Conservation (phyloP, 2,113 vertebrate species). For the Calcarius ornatus region DNA sequence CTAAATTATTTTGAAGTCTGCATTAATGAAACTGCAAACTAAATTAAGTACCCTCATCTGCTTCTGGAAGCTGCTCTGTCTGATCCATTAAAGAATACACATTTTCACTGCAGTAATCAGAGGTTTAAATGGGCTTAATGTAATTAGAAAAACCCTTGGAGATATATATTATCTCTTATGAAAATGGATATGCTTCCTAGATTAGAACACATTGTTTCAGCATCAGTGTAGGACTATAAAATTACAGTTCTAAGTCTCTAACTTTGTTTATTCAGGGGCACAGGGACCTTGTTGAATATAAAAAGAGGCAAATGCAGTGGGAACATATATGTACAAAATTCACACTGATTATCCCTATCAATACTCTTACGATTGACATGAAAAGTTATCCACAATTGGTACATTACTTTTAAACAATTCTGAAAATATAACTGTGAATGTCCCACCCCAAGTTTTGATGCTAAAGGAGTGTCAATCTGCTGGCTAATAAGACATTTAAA, state of each 20-base stretch:
- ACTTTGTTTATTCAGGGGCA: not conserved
- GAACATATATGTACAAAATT: not conserved
- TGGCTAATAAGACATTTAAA: not conserved
- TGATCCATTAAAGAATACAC: slow-evolving; percentile 4
- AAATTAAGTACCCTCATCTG: slow-evolving; percentile 20
- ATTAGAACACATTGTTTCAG: slow-evolving; percentile 7
- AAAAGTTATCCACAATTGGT: not conserved
- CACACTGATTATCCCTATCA: not conserved
- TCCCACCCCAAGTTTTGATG: not conserved
- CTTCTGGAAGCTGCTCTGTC: not conserved
- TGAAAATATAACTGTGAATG: not conserved
- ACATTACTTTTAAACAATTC: not conserved
- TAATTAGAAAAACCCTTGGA: slow-evolving; percentile 33
- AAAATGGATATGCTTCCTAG: slow-evolving; percentile 38
- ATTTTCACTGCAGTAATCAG: slow-evolving; percentile 14
- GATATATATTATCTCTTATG: not conserved
- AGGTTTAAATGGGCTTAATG: slow-evolving; percentile 32
- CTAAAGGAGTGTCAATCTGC: not conserved
- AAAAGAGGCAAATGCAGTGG: not conserved
- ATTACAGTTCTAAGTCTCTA: not conserved
- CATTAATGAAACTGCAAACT: slow-evolving; percentile 31
- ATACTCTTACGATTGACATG: not conserved
- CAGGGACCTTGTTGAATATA: not conserved
- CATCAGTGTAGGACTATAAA: not conserved
- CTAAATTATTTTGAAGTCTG: slow-evolving; percentile 39